These are phyloP conservation scores for Labia minor DNA, from an alignment of 2,888 invertebrate species.

Conservation along the genomic window DNA sequence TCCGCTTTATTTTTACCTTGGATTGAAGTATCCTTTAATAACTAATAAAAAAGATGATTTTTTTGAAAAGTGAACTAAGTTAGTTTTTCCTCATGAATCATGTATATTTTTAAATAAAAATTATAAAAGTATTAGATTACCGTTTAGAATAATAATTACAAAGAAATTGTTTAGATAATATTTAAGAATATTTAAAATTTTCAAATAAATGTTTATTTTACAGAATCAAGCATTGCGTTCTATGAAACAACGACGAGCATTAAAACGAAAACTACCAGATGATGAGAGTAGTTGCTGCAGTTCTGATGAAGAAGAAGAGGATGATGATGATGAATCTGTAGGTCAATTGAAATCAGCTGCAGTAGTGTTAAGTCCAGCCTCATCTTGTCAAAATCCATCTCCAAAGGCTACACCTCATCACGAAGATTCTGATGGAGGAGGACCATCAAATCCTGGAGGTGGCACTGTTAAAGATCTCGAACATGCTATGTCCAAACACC, in stretches of 20 bases:
- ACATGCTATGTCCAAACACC: constrained; percentile 92
- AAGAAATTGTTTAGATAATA: too few species aligned
- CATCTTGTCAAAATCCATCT: constrained; percentile 37
- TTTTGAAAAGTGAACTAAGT: too few species aligned
- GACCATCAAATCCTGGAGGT: constrained; percentile 25
- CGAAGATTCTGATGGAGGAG: constrained; percentile 25
- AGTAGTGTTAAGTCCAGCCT: constrained; percentile 47
- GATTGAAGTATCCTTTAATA: too few species aligned
- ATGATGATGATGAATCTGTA: constrained; percentile 33
- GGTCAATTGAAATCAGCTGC: constrained; percentile 33
- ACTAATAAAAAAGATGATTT: too few species aligned
- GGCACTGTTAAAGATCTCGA: constrained; percentile 75
- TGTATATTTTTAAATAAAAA: too few species aligned
- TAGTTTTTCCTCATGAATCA: too few species aligned
- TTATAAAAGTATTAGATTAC: too few species aligned
- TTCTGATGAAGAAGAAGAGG: constrained; percentile 43
- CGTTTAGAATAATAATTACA: too few species aligned
- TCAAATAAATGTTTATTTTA: constrained; percentile 1
- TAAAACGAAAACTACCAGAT: constrained; percentile 47
- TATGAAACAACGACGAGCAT: constrained; percentile 36
- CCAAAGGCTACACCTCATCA: constrained; percentile 34
- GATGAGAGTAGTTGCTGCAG: constrained; percentile 39
- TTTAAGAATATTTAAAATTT: too few species aligned
- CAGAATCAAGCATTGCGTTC: not conserved
- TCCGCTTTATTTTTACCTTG: too few species aligned